Conservation (phyloP, 2,113 vertebrate species). For the Naja naja region DNA sequence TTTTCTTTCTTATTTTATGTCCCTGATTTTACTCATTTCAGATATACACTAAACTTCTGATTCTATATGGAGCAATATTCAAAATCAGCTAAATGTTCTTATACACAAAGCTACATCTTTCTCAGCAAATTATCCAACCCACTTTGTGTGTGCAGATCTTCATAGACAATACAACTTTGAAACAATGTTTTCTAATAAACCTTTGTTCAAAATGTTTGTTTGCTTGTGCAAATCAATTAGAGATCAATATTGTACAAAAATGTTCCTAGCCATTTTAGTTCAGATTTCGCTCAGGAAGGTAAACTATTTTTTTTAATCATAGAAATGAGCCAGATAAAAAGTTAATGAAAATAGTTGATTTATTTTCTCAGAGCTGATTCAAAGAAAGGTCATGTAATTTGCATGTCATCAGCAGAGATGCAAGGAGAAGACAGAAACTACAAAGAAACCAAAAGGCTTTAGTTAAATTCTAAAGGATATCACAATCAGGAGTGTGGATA, state of each 20-base stretch:
- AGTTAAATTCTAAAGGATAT: not conserved
- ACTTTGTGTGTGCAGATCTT: constrained; percentile 18
- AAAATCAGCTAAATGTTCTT: constrained; percentile 22
- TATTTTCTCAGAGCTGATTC: not conserved
- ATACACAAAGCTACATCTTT: not conserved
- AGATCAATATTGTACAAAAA: not conserved
- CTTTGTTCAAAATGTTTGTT: not conserved
- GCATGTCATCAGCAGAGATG: not conserved
- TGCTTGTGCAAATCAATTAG: not conserved
- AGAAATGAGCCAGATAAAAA: not conserved
- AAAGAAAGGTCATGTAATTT: not conserved
- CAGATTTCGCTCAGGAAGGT: not conserved
- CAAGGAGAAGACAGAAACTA: not conserved
- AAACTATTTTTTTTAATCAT: not conserved
- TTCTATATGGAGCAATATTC: constrained; percentile 32
- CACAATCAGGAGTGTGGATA: not conserved
- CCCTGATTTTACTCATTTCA: constrained; percentile 49
- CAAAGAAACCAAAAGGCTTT: not conserved
- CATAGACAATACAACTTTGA: constrained; percentile 25
- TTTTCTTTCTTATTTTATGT: constrained; percentile 52
- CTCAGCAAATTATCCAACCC: not conserved
- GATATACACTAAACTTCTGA: constrained; percentile 31
- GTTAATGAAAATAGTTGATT: not conserved
- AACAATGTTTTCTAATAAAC: constrained; percentile 4
- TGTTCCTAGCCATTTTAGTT: not conserved